Evolutionary conservation across 1,140 invertebrate species (phyloP).

Genomic region (Sinella curviseta): DNA sequence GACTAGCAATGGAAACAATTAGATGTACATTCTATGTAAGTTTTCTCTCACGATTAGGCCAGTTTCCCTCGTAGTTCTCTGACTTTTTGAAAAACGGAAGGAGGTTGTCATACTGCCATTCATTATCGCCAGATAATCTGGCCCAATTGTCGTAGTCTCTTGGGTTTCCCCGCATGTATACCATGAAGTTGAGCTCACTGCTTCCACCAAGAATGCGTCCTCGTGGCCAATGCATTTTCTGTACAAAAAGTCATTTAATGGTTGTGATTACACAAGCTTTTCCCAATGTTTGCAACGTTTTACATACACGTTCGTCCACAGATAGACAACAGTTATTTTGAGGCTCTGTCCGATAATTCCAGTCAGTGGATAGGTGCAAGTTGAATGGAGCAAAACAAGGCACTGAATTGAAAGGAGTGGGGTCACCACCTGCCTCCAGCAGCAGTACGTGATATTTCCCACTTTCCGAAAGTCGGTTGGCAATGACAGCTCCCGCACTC

Average conservation of each 20-base stretch:
- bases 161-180: background rate
- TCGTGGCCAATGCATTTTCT: conserved; percentile 3
- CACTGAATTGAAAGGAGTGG: background rate
- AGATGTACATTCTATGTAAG: background rate
- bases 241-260: background rate
- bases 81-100: background rate
- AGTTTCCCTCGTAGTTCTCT: background rate
- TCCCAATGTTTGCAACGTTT: conserved; percentile 25
- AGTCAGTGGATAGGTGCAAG: background rate
- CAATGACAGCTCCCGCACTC: background rate
- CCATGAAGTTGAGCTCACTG: background rate
- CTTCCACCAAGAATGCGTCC: background rate
- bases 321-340: background rate
- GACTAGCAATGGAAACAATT: conserved; percentile 12
- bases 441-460: background rate
- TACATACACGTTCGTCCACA: background rate
- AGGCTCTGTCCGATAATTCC: background rate
- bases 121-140: background rate
- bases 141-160: background rate
- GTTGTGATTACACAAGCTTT: background rate
- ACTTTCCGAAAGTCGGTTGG: background rate
- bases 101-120: background rate
- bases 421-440: conserved; percentile 16
- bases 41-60: background rate
- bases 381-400: background rate